Evolutionary conservation across 2,113 vertebrate species (phyloP).

Genomic region (Dicerorhinus sumatrensis): DNA sequence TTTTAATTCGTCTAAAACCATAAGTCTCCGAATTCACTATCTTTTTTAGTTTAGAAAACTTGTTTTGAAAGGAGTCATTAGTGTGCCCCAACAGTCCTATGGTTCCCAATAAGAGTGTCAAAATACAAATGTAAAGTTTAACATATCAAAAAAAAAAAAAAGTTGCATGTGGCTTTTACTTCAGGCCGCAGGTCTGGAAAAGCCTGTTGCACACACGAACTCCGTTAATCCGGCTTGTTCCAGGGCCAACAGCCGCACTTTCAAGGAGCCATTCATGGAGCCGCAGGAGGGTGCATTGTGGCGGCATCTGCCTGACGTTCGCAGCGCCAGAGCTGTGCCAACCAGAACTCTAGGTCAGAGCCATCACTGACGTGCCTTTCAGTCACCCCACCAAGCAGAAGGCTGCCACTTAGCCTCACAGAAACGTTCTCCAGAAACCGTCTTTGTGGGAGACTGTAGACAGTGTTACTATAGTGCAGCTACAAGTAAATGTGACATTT

Average conservation of each 20-base stretch:
- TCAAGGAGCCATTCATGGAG: background rate
- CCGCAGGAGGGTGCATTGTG: accelerated
- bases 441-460: background rate
- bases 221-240: background rate
- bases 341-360: background rate
- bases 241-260: background rate
- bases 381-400: background rate
- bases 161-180: background rate
- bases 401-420: background rate
- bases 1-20: background rate
- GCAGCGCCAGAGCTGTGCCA: background rate
- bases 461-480: background rate
- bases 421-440: background rate
- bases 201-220: background rate
- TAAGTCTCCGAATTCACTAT: background rate
- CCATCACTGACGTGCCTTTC: background rate
- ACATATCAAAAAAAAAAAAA: background rate
- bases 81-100: background rate
- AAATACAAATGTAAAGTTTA: background rate
- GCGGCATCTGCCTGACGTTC: accelerated
- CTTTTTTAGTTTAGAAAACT: background rate
- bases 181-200: background rate
- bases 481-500: background rate
- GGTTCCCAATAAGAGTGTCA: background rate
- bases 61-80: background rate